Evolutionary conservation across 1,140 invertebrate species (phyloP).

Genomic region (Dreissena rostriformis): DNA sequence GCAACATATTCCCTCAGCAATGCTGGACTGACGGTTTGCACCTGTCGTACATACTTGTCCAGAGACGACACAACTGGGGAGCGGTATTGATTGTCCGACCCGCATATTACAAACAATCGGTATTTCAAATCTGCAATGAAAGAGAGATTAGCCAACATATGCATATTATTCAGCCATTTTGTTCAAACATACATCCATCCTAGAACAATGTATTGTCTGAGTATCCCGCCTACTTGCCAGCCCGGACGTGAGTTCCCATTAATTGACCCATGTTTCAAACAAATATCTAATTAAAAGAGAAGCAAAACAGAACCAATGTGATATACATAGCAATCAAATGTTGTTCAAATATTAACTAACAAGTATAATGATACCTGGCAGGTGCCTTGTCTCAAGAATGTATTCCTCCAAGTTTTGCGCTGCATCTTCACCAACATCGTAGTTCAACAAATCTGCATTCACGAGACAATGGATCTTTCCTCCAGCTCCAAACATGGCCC

Average conservation of each 20-base stretch:
- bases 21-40: slow-evolving; percentile 23
- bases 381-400: background rate
- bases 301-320: background rate
- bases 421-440: slow-evolving; percentile 36
- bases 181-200: too few relatives aligned
- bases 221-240: too few relatives aligned
- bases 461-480: slow-evolving; percentile 37
- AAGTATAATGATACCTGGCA: too few relatives aligned
- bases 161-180: too few relatives aligned
- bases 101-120: slow-evolving; percentile 67
- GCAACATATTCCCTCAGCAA: slow-evolving; percentile 54
- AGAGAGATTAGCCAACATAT: too few relatives aligned
- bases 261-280: background rate
- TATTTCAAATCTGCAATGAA: slow-evolving; percentile 31
- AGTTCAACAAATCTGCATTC: slow-evolving; percentile 35
- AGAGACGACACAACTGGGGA: slow-evolving; percentile 68
- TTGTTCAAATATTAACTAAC: background rate
- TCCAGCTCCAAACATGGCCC: slow-evolving; percentile 21
- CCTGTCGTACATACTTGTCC: slow-evolving; percentile 62
- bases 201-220: too few relatives aligned
- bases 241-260: too few relatives aligned
- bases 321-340: background rate
- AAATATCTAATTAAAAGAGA: background rate
- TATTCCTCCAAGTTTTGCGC: slow-evolving; percentile 38
- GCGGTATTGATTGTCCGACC: slow-evolving; percentile 66